Percentiles rank a stretch among this genome's conserved stretches.
phyloP scores from a whole-genome alignment of 2,113 vertebrate species.

The Agapornis roseicollis region DNA sequence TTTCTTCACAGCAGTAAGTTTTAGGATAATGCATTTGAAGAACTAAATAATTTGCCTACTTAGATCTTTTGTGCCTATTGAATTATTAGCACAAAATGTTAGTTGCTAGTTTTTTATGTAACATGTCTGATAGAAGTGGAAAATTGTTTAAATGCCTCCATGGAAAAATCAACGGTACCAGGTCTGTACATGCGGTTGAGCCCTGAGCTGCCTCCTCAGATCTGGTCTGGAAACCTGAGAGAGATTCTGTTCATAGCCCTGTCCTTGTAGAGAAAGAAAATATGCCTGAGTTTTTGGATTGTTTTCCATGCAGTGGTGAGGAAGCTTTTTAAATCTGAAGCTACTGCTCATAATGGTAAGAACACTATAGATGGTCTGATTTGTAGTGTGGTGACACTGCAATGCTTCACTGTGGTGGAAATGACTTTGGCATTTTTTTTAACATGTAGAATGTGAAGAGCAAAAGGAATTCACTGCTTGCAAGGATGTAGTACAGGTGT shows the following conservation, averaged over 20 bases:
- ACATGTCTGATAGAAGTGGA: neutral
- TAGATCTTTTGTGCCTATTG: neutral
- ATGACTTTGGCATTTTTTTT: neutral
- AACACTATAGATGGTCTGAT: neutral
- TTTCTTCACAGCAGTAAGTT: neutral
- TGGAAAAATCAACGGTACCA: neutral
- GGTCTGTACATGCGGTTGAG: neutral
- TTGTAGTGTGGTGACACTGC: neutral
- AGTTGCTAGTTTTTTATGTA: neutral
- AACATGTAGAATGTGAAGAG: neutral
- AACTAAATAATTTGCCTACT: neutral
- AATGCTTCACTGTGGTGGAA: neutral
- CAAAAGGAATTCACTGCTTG: neutral
- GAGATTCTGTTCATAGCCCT: neutral
- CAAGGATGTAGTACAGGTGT: neutral
- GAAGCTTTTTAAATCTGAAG: neutral
- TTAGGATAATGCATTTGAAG: neutral
- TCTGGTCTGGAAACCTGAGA: neutral
- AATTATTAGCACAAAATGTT: neutral
- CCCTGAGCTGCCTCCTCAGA: neutral
- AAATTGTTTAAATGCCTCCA: neutral
- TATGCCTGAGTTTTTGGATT: accelerated
- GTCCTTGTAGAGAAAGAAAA: neutral
- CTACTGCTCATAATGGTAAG: neutral
- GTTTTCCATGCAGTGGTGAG: accelerated